Conservation (phyloP, 2,888 invertebrate genomes). For the Callosobruchus maculatus region DNA sequence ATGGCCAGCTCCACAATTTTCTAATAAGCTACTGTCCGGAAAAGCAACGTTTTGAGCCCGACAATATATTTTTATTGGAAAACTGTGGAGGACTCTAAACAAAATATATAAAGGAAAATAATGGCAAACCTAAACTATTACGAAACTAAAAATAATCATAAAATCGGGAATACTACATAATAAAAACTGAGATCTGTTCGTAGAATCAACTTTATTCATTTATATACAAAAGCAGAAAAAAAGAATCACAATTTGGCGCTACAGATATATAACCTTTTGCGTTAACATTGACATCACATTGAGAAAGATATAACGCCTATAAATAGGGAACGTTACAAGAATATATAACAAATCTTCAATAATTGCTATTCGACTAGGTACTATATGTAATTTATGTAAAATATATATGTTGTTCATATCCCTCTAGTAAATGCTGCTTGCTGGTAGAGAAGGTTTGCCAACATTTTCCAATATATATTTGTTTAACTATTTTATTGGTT, state of each 20-base stretch:
- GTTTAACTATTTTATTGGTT: not conserved
- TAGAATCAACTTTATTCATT: not conserved
- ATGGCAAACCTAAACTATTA: constrained; percentile 48
- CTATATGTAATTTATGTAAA: not conserved
- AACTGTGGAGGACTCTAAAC: constrained; percentile 7
- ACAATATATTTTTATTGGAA: not conserved
- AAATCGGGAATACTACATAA: constrained; percentile 15
- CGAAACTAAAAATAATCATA: constrained; percentile 28
- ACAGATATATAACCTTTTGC: constrained; percentile 8
- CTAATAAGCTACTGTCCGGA: not conserved
- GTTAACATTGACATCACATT: constrained; percentile 8
- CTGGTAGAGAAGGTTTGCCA: constrained; percentile 54
- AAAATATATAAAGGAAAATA: constrained; percentile 36
- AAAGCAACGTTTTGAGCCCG: too few relatives aligned
- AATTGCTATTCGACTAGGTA: not conserved
- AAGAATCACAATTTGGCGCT: constrained; percentile 13
- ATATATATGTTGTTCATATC: not conserved
- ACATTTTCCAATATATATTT: constrained; percentile 38
- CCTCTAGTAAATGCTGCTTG: constrained; percentile 38
- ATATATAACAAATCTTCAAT: constrained; percentile 12
- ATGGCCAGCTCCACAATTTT: not conserved
- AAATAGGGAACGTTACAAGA: constrained; percentile 19
- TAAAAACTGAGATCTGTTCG: constrained; percentile 22
- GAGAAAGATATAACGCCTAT: not conserved
- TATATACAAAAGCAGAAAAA: constrained; percentile 22